Conservation (phyloP, 2,113 vertebrate species). For the Candoia aspera region DNA sequence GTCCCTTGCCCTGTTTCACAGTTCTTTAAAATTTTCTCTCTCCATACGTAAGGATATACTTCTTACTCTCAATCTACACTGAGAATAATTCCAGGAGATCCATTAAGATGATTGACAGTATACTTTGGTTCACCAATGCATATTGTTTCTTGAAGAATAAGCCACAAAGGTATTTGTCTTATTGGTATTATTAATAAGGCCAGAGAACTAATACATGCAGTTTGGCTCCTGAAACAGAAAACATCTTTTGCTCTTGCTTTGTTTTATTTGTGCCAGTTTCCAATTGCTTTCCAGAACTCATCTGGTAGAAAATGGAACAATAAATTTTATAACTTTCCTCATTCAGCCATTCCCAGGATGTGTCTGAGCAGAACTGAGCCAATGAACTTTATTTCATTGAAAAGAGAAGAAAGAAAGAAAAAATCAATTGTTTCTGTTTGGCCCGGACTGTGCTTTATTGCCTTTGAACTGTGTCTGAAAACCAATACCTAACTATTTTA, state of each 20-base stretch:
- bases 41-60: background rate
- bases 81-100: background rate
- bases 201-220: background rate
- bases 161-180: slow-evolving; percentile 10
- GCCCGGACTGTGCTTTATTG: slow-evolving; percentile 53
- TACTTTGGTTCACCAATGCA: background rate
- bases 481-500: slow-evolving; percentile 70
- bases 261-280: slow-evolving; percentile 6
- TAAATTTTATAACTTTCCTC: slow-evolving; percentile 29
- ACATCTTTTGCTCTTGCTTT: background rate
- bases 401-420: slow-evolving; percentile 35
- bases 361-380: slow-evolving; percentile 29
- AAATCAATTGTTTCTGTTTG: slow-evolving; percentile 65
- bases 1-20: background rate
- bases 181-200: slow-evolving; percentile 8
- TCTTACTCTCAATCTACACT: background rate
- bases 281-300: slow-evolving; percentile 8
- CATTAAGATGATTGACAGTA: background rate
- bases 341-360: slow-evolving; percentile 41
- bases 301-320: slow-evolving; percentile 13
- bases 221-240: background rate
- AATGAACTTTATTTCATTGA: slow-evolving; percentile 57
- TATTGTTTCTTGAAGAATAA: background rate
- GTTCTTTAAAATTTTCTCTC: background rate
- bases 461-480: slow-evolving; percentile 70